These are phyloP conservation scores for Nymphalis c-album DNA, from an alignment of 2,888 invertebrate genomes.

Conservation along the genomic window DNA sequence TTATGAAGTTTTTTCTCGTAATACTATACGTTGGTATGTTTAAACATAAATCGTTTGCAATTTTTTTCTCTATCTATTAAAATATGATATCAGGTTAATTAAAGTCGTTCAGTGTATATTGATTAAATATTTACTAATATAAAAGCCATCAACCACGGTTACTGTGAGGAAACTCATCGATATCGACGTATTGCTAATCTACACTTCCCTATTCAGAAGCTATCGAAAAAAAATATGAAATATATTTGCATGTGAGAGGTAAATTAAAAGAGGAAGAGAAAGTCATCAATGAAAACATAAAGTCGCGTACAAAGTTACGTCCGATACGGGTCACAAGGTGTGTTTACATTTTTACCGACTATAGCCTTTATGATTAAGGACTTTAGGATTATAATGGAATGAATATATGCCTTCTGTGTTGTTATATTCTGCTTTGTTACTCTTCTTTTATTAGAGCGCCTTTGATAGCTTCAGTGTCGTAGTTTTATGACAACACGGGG, in stretches of 20 bases:
- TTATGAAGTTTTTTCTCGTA: conserved; percentile 10
- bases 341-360: conserved; percentile 20
- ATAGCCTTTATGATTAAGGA: conserved; percentile 18
- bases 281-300: conserved; percentile 44
- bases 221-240: conserved; percentile 33
- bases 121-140: neutral
- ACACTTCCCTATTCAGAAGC: neutral
- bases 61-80: no score
- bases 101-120: no score
- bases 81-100: no score
- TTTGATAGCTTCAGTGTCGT: conserved; percentile 66
- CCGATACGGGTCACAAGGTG: conserved; percentile 30
- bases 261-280: conserved; percentile 41
- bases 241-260: conserved; percentile 36
- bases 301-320: conserved; percentile 40
- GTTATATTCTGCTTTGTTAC: conserved; percentile 59
- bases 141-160: neutral
- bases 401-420: conserved; percentile 38
- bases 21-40: neutral
- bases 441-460: conserved; percentile 67
- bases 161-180: neutral
- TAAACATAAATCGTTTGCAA: neutral
- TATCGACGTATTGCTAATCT: neutral
- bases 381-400: conserved; percentile 30
- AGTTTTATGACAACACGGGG: conserved; percentile 57